Percentiles rank a stretch among this genome's conserved stretches.
These are phyloP conservation scores for Magallana ariakensis DNA, from an alignment of 1,140 invertebrate species.

Conservation along the genomic window DNA sequence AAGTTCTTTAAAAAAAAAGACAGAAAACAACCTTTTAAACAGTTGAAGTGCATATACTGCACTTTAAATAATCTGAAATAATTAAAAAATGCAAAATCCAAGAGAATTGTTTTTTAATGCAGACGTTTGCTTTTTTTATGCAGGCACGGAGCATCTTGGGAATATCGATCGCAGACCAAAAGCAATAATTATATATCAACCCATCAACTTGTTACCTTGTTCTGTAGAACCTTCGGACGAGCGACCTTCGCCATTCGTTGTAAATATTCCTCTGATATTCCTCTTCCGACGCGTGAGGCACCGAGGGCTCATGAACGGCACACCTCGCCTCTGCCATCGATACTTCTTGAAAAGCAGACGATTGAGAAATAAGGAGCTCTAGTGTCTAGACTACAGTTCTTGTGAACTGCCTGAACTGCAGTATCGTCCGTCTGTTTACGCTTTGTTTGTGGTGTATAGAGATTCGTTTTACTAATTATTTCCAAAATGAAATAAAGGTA, in stretches of 20 bases:
- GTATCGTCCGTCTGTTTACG: slow-evolving; percentile 32
- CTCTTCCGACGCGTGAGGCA: slow-evolving; percentile 76
- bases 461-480: no score
- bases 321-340: slow-evolving; percentile 80
- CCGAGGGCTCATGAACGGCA: slow-evolving; percentile 78
- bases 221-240: slow-evolving; percentile 72
- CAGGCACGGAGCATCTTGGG: no score
- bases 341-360: not conserved
- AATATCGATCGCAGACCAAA: no score
- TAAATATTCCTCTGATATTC: slow-evolving; percentile 77
- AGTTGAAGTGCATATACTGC: no score
- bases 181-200: not conserved
- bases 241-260: slow-evolving; percentile 68
- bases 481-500: not conserved
- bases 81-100: no score
- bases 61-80: no score
- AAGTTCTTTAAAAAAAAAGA: no score
- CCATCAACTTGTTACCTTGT: slow-evolving; percentile 59
- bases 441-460: not conserved
- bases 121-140: no score
- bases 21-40: no score
- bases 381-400: no score
- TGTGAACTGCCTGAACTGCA: no score
- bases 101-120: no score
- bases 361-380: not conserved